These are phyloP conservation scores for Azemiops feae DNA, from an alignment of 2,113 vertebrate species.

Conservation along the genomic window DNA sequence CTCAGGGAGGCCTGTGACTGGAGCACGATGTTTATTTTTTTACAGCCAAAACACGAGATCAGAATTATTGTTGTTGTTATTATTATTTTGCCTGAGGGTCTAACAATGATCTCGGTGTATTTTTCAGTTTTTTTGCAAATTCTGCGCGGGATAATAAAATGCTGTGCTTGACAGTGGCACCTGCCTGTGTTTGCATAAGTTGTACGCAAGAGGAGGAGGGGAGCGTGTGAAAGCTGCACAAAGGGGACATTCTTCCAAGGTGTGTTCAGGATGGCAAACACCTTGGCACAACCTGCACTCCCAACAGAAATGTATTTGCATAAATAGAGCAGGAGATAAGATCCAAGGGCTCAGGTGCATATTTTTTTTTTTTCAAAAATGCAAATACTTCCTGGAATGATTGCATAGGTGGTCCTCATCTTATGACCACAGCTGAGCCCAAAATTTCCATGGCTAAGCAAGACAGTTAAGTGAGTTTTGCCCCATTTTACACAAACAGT, in stretches of 20 bases:
- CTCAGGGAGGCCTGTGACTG: not conserved
- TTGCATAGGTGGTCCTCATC: not conserved
- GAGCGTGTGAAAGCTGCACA: not conserved
- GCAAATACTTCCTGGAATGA: not conserved
- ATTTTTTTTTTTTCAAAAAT: not conserved
- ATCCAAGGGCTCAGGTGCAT: not conserved
- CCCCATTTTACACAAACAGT: not conserved
- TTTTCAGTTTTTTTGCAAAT: not conserved
- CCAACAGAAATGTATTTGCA: not conserved
- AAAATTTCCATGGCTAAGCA: not conserved
- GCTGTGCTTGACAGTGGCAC: conserved; percentile 9
- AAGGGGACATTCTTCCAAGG: not conserved
- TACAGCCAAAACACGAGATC: not conserved
- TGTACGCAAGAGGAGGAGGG: not conserved
- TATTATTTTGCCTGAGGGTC: not conserved
- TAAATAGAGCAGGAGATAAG: not conserved
- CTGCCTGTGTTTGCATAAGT: conserved; percentile 1
- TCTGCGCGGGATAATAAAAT: not conserved
- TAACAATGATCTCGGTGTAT: not conserved
- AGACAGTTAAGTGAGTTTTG: not conserved
- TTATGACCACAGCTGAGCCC: not conserved
- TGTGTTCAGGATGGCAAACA: not conserved
- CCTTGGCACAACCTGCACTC: not conserved
- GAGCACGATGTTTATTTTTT: not conserved
- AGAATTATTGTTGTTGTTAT: not conserved